phyloP scores from a whole-genome alignment of 2,797 vertebrate genomes.

The Eulemur albifrons region DNA sequence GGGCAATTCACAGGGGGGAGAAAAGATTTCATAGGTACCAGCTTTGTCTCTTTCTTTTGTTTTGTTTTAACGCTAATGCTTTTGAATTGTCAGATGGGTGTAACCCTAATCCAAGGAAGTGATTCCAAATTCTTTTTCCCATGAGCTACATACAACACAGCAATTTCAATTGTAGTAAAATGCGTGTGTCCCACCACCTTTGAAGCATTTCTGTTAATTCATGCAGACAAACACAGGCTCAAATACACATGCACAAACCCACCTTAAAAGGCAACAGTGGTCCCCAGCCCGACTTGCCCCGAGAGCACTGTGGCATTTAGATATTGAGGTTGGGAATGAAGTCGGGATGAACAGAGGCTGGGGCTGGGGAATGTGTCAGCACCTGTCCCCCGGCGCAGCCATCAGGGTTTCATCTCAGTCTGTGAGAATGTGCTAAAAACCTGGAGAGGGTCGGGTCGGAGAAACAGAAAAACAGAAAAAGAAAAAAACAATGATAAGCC shows the following conservation, averaged over 20 bases:
- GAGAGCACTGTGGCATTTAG: conserved; percentile 84
- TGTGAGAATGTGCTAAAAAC: conserved; percentile 77
- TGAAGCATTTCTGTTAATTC: background rate
- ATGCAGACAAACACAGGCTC: background rate
- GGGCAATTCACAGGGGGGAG: conserved; percentile 56
- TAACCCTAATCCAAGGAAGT: conserved; percentile 48
- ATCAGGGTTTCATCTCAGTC: conserved; percentile 73
- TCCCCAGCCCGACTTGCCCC: conserved; percentile 82
- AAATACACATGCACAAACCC: conserved; percentile 52
- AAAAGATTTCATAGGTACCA: conserved; percentile 61
- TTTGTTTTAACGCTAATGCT: conserved; percentile 18
- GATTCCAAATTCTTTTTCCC: conserved; percentile 62
- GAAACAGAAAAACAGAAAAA: background rate
- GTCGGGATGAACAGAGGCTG: conserved; percentile 69
- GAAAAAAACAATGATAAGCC: conserved; percentile 71
- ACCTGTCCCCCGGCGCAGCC: conserved; percentile 77
- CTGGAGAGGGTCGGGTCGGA: conserved; percentile 70
- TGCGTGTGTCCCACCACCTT: background rate
- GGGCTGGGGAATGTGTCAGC: conserved; percentile 71
- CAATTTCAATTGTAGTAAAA: background rate
- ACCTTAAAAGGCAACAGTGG: conserved; percentile 83
- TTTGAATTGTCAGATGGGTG: conserved; percentile 57
- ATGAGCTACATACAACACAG: background rate
- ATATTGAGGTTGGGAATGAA: conserved; percentile 71
- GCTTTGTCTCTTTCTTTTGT: background rate